These are phyloP conservation scores for Lumbricus terrestris DNA, from an alignment of 2,888 invertebrate species.

Conservation along the genomic window DNA sequence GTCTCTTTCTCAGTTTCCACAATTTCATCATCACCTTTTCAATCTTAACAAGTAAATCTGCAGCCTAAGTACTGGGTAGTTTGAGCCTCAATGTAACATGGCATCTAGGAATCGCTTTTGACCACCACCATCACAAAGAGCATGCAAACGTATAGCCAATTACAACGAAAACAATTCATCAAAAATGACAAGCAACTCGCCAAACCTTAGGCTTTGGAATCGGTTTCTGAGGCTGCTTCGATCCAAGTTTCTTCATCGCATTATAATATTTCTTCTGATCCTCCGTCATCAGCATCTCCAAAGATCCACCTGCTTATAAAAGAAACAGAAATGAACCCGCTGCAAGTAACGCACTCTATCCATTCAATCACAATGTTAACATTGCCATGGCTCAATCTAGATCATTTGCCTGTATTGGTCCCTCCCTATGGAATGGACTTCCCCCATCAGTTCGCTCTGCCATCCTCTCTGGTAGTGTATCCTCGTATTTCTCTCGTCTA, in stretches of 20 bases:
- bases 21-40: background rate
- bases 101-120: background rate
- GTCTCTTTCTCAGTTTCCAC: background rate
- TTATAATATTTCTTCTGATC: constrained; percentile 75
- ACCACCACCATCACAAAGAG: no score
- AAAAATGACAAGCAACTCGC: background rate
- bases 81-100: background rate
- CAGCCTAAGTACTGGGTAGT: background rate
- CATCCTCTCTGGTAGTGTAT: no score
- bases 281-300: constrained; percentile 96
- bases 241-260: constrained; percentile 99
- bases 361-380: no score
- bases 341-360: no score
- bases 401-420: no score
- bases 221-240: constrained; percentile 95
- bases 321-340: background rate
- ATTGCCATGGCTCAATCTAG: no score
- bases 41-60: background rate
- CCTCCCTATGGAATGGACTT: no score
- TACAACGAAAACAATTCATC: background rate
- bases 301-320: constrained; percentile 79
- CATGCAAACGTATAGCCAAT: background rate
- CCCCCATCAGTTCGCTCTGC: no score
- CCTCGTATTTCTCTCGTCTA: no score
- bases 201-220: constrained; percentile 93